A percentile compares a stretch with the other conserved stretches of the same genome.
Evolutionary conservation across 2,113 vertebrate species (phyloP).

Genomic region (Rhynchopsitta pachyrhyncha): DNA sequence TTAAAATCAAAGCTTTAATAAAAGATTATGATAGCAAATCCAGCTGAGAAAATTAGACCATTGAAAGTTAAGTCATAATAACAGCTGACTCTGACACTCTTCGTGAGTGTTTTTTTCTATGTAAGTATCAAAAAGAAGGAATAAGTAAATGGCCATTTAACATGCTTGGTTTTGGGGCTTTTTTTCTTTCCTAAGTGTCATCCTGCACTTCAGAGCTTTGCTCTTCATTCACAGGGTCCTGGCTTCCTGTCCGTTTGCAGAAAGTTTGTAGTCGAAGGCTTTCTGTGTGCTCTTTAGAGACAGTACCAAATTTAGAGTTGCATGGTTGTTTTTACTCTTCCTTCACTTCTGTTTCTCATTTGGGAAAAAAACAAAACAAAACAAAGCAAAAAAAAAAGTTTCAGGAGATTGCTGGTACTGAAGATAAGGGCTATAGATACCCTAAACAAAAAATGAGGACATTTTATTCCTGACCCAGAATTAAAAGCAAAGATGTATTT

Average conservation of each 20-base stretch:
- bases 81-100: not conserved
- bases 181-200: not conserved
- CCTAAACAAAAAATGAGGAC: not conserved
- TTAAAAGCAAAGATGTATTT: not conserved
- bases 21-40: not conserved
- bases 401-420: not conserved
- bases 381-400: not conserved
- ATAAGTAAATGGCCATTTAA: not conserved
- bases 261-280: not conserved
- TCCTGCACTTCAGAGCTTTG: not conserved
- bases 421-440: not conserved
- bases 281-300: not conserved
- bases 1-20: not conserved
- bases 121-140: not conserved
- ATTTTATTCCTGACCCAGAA: not conserved
- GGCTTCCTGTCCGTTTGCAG: not conserved
- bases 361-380: not conserved
- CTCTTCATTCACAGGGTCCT: not conserved
- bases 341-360: not conserved
- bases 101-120: not conserved
- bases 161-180: fast-evolving
- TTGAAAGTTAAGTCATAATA: not conserved
- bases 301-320: not conserved
- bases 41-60: not conserved
- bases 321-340: not conserved